Base-by-base conservation (phyloP, 1,140 invertebrate species). In the Chrysopa pallens region DNA sequence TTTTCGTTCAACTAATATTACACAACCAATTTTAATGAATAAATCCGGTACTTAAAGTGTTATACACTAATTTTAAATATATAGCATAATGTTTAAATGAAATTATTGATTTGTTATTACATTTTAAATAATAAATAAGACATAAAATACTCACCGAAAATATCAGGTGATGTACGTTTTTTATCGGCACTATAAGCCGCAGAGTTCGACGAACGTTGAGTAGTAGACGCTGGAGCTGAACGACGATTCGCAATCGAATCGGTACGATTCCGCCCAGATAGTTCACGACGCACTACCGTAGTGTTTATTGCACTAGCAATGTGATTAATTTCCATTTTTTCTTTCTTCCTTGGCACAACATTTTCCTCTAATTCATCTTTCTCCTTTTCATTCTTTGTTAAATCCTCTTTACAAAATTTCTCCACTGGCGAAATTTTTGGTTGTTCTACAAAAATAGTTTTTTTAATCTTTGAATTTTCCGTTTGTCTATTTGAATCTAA, bases 241-340 rank as follows among this genome's bases (percentile, higher is more conserved):
- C 58, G 46, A 36, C 61, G 49, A 41, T 61, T 62, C 8, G 6
- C 31, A 15, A 43, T 43, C 11, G 60, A 38, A 28, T 49, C 42
- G 31, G 56, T 54, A 9, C 54, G 39, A 37, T 42, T 52, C 15
- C 50, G 48, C 1, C 46, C 40, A 17, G 44, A 49, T 6, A 47
- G 42, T 29, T 61, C 59, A 23, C 54, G 48, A 31, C 58, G 46
- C 1, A 54, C 51, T 44, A 60, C 55, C 4, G 52, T 54, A 23
- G 56, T 60, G 35, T 57, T 47, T 49, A 58, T 58, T 8, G 54
- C 57, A 41, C 54, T 53, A 40, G 58, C 54, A 41, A 59, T 57
- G 49, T 52, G 57, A 39, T 54, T 56, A 13, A 56, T 50, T 38
- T 64, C 62, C 44, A 58, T 58, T 45, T 62, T 63, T 44, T 64